Evolutionary conservation across 2,797 vertebrate genomes (phyloP).

Genomic region (Amblyopsis hoosieri): DNA sequence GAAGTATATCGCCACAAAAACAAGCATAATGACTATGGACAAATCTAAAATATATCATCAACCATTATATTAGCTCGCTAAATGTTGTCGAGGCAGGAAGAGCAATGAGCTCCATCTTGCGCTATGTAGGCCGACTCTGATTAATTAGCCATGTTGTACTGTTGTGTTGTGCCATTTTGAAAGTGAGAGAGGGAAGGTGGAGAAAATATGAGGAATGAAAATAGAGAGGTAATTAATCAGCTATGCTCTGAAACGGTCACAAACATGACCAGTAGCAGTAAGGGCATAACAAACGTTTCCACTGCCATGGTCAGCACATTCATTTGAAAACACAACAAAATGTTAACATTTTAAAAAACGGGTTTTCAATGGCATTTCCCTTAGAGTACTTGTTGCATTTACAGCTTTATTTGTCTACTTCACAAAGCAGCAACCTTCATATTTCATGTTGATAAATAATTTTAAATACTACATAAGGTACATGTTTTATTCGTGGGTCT

Average conservation of each 20-base stretch:
- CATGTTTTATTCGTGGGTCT: too few relatives aligned
- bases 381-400: too few relatives aligned
- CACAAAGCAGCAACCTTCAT: too few relatives aligned
- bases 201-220: slow-evolving; percentile 49
- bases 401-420: too few relatives aligned
- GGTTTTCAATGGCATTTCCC: too few relatives aligned
- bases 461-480: too few relatives aligned
- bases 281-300: slow-evolving; percentile 31
- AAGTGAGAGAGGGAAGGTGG: slow-evolving; percentile 13
- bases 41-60: slow-evolving; percentile 65
- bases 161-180: slow-evolving; percentile 70
- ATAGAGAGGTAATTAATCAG: slow-evolving; percentile 80
- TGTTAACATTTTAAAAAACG: neutral
- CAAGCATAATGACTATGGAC: slow-evolving; percentile 57
- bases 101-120: slow-evolving; percentile 50
- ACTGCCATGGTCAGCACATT: slow-evolving; percentile 6
- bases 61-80: slow-evolving; percentile 35
- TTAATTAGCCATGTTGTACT: slow-evolving; percentile 78
- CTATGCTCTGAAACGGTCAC: slow-evolving; percentile 50
- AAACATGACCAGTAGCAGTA: slow-evolving; percentile 43
- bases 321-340: slow-evolving; percentile 15
- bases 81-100: slow-evolving; percentile 43
- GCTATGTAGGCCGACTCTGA: slow-evolving; percentile 75
- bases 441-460: too few relatives aligned
- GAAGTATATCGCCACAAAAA: slow-evolving; percentile 36